Evolutionary conservation across 2,888 invertebrate species (phyloP).

Genomic region (Diloba caeruleocephala): DNA sequence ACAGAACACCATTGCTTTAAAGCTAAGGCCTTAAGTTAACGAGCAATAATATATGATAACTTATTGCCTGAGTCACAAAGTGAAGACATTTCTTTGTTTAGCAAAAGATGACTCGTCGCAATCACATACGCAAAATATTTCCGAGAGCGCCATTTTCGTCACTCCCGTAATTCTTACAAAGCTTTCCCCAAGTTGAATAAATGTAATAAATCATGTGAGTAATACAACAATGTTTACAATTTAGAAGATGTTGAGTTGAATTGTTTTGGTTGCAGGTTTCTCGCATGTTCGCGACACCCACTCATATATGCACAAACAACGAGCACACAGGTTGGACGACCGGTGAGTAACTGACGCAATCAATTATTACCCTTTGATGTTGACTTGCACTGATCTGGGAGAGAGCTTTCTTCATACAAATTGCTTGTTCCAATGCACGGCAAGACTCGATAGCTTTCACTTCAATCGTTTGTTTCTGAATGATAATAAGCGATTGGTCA

Average conservation of each 20-base stretch:
- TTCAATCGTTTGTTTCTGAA: conserved; percentile 41
- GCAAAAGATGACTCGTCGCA: conserved; percentile 35
- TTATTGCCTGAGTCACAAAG: conserved; percentile 29
- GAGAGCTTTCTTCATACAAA: conserved; percentile 43
- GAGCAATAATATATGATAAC: conserved; percentile 37
- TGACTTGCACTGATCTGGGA: conserved; percentile 39
- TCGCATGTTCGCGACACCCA: conserved; percentile 69
- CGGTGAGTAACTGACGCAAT: conserved; percentile 68
- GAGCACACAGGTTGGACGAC: conserved; percentile 72
- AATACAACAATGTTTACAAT: conserved; percentile 43
- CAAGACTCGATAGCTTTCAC: conserved; percentile 32
- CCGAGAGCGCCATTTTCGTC: conserved; percentile 42
- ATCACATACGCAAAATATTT: conserved; percentile 31
- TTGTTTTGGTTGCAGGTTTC: conserved; percentile 75
- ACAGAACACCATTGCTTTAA: conserved; percentile 20
- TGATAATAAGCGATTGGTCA: conserved; percentile 26
- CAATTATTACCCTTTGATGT: conserved; percentile 53
- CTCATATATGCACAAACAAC: conserved; percentile 73
- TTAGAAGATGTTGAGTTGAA: conserved; percentile 30
- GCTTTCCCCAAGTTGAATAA: conserved; percentile 49
- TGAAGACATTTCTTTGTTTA: conserved; percentile 50
- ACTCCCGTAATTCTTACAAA: conserved; percentile 41
- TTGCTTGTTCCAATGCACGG: conserved; percentile 19
- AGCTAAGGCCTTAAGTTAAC: conserved; percentile 19
- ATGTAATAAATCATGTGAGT: conserved; percentile 58